A percentile compares a stretch with the other conserved stretches of the same genome.
These are phyloP conservation scores for Neotoma lepida DNA, from an alignment of 2,113 vertebrate species.

Conservation along the genomic window DNA sequence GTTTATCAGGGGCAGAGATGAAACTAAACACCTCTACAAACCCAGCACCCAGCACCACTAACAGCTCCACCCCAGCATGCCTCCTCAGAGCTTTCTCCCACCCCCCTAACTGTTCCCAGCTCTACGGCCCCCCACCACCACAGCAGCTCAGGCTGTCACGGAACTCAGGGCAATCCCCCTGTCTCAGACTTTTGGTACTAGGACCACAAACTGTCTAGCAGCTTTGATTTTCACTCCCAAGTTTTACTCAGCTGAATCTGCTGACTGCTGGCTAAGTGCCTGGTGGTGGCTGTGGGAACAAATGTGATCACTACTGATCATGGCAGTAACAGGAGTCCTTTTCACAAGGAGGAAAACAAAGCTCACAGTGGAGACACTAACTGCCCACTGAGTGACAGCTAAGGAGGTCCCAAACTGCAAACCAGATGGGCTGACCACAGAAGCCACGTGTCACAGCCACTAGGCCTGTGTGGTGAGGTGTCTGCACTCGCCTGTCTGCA, in stretches of 20 bases:
- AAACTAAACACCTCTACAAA: not conserved
- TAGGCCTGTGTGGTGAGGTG: not conserved
- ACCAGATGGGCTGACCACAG: not conserved
- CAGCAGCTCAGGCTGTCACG: not conserved
- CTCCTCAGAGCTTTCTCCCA: not conserved
- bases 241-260: not conserved
- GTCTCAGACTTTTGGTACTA: not conserved
- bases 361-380: not conserved
- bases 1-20: not conserved
- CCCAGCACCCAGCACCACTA: not conserved
- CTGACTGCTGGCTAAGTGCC: not conserved
- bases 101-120: not conserved
- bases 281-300: not conserved
- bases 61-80: not conserved
- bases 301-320: not conserved
- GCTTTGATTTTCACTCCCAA: not conserved
- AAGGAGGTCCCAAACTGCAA: not conserved
- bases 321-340: not conserved
- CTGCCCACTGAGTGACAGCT: not conserved
- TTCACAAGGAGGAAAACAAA: conserved; percentile 21
- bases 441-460: not conserved
- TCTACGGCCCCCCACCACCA: not conserved
- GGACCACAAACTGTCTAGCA: not conserved
- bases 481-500: not conserved
- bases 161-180: not conserved